These are phyloP conservation scores for Artemia sinica DNA, from an alignment of 2,888 invertebrate genomes.

Conservation along the genomic window DNA sequence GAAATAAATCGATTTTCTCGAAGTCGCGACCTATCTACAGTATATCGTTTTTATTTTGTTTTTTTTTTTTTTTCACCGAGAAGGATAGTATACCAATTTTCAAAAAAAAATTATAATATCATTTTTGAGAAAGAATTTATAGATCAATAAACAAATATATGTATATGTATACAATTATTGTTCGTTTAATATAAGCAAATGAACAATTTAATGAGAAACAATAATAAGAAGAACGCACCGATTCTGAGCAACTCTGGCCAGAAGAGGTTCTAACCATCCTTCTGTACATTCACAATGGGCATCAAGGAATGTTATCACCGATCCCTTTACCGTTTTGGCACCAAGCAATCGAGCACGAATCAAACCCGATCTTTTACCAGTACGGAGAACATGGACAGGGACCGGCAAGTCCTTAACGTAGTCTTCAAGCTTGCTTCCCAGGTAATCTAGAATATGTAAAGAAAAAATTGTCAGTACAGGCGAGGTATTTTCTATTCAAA, in stretches of 20 bases:
- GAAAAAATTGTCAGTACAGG: neutral
- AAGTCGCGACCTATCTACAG: too few relatives aligned
- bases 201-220: neutral
- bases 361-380: constrained; percentile 79
- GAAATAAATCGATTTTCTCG: too few relatives aligned
- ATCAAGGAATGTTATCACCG: constrained; percentile 88
- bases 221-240: constrained; percentile 32
- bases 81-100: too few relatives aligned
- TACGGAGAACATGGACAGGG: constrained; percentile 67
- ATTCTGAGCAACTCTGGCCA: constrained; percentile 78
- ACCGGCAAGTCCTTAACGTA: constrained; percentile 73
- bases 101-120: too few relatives aligned
- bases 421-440: constrained; percentile 70
- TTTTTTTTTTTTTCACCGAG: too few relatives aligned
- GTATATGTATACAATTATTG: too few relatives aligned
- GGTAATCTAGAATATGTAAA: constrained; percentile 46
- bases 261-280: constrained; percentile 93
- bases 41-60: too few relatives aligned
- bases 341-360: constrained; percentile 88
- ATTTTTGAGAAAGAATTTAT: too few relatives aligned
- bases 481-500: too few relatives aligned
- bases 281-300: constrained; percentile 96
- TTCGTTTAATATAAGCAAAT: too few relatives aligned
- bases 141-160: too few relatives aligned
- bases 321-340: constrained; percentile 74